Conservation (phyloP, 2,797 vertebrate genomes). For the Psittacula derbiana region DNA sequence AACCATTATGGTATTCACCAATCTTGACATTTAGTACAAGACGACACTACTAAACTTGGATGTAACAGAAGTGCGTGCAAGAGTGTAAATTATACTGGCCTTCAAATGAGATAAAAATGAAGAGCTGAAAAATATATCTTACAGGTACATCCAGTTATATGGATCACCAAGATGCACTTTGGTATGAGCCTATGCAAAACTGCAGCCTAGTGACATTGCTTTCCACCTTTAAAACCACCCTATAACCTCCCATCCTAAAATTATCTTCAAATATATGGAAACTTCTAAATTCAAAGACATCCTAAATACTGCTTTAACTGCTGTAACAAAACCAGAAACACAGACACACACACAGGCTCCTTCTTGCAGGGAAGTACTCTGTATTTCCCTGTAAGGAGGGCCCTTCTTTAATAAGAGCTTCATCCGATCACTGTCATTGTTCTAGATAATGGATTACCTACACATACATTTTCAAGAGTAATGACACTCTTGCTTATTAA, state of each 20-base stretch:
- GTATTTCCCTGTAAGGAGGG: slow-evolving; percentile 43
- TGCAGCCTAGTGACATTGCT: not conserved
- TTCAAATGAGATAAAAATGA: slow-evolving; percentile 21
- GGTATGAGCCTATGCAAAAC: not conserved
- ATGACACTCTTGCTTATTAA: slow-evolving; percentile 86
- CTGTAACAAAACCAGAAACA: not conserved
- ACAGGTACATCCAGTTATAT: not conserved
- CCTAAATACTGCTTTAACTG: not conserved
- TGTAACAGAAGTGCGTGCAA: not conserved
- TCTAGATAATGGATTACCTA: slow-evolving; percentile 80
- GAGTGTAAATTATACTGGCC: not conserved
- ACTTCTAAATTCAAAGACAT: not conserved
- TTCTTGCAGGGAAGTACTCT: slow-evolving; percentile 10
- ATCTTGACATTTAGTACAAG: not conserved
- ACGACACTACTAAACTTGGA: not conserved
- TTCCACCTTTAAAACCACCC: not conserved
- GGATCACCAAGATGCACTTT: not conserved
- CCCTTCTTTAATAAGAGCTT: slow-evolving; percentile 69
- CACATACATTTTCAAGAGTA: slow-evolving; percentile 84
- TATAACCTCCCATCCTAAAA: not conserved
- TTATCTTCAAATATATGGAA: not conserved
- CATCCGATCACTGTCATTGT: slow-evolving; percentile 77
- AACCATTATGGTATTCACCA: not conserved
- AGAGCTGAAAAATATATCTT: not conserved
- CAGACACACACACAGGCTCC: not conserved